phyloP scores from a whole-genome alignment of 2,113 vertebrate genomes.

The Acinonyx jubatus region DNA sequence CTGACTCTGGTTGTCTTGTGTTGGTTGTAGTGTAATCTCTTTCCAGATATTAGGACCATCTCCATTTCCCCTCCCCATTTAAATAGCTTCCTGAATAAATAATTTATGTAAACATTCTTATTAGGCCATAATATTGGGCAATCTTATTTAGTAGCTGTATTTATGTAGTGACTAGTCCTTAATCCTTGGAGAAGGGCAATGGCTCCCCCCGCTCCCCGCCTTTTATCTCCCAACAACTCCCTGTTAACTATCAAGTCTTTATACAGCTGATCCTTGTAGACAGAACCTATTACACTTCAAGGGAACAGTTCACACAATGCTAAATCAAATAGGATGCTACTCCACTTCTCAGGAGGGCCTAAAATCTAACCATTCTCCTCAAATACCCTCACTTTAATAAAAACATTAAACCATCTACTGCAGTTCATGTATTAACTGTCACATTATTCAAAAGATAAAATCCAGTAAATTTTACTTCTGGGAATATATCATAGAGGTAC shows the following conservation, averaged over 20 bases:
- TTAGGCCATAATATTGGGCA: neutral
- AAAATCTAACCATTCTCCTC: neutral
- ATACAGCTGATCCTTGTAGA: neutral
- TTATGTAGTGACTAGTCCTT: neutral
- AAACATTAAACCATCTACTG: constrained; percentile 8
- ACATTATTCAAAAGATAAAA: constrained; percentile 42
- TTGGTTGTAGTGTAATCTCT: neutral
- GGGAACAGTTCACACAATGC: neutral
- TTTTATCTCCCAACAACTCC: neutral
- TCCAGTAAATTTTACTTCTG: neutral
- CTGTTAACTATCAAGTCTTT: constrained; percentile 18
- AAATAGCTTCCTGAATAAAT: constrained; percentile 31
- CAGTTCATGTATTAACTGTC: neutral
- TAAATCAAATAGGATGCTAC: constrained; percentile 10
- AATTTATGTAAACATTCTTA: constrained; percentile 43
- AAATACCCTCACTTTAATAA: neutral
- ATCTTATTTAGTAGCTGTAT: neutral
- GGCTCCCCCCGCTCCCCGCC: neutral
- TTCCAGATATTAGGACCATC: neutral
- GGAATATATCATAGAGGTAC: neutral
- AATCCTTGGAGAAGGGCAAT: neutral
- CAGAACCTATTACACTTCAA: neutral
- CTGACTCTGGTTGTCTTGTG: neutral
- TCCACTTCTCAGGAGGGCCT: neutral
- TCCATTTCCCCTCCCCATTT: neutral